Conservation (phyloP, 2,113 vertebrate genomes). For the Dipodomys stephensi region DNA sequence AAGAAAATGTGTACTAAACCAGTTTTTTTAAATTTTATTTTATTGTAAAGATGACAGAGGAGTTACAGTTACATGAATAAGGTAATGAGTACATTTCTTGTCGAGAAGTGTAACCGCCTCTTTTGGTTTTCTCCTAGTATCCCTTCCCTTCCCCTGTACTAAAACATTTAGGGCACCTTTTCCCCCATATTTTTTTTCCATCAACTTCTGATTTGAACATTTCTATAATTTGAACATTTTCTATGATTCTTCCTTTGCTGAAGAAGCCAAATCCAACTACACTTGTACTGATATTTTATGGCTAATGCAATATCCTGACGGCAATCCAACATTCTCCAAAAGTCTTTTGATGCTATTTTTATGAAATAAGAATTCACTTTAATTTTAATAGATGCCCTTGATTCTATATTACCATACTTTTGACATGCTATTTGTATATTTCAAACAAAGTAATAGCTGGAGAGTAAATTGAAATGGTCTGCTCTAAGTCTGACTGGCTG, state of each 20-base stretch:
- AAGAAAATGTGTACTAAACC: not conserved
- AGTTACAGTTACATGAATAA: too few species aligned
- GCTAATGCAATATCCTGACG: not conserved
- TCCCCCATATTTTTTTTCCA: not conserved
- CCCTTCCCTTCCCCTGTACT: too few species aligned
- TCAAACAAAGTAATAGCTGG: not conserved
- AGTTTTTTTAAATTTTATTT: too few species aligned
- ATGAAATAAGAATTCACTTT: conserved; percentile 11
- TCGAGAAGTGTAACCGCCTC: too few species aligned
- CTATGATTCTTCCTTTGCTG: not conserved
- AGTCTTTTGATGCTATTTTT: not conserved
- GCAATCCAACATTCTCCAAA: not conserved
- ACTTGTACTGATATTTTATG: not conserved
- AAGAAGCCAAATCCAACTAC: not conserved
- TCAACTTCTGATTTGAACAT: too few species aligned
- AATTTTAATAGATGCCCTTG: not conserved
- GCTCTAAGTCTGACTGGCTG: not conserved
- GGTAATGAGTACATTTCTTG: too few species aligned
- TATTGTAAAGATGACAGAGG: too few species aligned
- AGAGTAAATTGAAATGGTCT: not conserved
- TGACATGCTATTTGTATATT: conserved; percentile 7
- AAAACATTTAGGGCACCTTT: not conserved
- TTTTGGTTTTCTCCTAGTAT: too few species aligned
- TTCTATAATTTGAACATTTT: not conserved
- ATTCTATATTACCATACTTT: not conserved